Evolutionary conservation across 2,888 invertebrate genomes (phyloP).

Genomic region (Suillia variegata): DNA sequence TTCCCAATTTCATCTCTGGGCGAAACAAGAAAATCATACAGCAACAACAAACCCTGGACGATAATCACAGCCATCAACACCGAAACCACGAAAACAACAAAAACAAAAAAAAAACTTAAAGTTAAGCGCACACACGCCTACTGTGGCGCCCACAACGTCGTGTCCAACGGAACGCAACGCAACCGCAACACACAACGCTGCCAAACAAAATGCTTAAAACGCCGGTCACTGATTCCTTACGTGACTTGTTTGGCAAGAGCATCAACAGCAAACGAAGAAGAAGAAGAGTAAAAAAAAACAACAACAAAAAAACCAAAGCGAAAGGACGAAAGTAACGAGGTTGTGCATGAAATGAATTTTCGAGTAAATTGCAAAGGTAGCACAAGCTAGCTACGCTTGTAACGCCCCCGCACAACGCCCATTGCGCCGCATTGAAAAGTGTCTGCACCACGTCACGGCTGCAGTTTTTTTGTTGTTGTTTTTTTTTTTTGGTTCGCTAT

Average conservation of each 20-base stretch:
- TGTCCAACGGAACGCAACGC: not conserved
- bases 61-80: not conserved
- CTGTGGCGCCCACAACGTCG: too few relatives aligned
- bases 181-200: not conserved
- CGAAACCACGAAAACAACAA: not conserved
- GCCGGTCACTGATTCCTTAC: constrained; percentile 1
- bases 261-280: too few relatives aligned
- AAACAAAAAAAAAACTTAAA: too few relatives aligned
- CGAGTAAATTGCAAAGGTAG: not conserved
- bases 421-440: not conserved
- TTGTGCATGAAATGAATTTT: constrained; percentile 1
- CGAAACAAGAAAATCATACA: too few relatives aligned
- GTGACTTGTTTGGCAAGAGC: constrained; percentile 4
- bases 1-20: too few relatives aligned
- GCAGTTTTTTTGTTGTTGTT: too few relatives aligned
- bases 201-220: not conserved
- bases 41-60: not conserved
- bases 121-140: too few relatives aligned
- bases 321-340: not conserved
- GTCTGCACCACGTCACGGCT: too few relatives aligned
- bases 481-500: too few relatives aligned
- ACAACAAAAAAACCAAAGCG: not conserved
- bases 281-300: too few relatives aligned
- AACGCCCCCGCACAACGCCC: not conserved
- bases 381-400: not conserved